These are phyloP conservation scores for Heterocephalus glaber DNA, from an alignment of 2,113 vertebrate species.

Conservation along the genomic window DNA sequence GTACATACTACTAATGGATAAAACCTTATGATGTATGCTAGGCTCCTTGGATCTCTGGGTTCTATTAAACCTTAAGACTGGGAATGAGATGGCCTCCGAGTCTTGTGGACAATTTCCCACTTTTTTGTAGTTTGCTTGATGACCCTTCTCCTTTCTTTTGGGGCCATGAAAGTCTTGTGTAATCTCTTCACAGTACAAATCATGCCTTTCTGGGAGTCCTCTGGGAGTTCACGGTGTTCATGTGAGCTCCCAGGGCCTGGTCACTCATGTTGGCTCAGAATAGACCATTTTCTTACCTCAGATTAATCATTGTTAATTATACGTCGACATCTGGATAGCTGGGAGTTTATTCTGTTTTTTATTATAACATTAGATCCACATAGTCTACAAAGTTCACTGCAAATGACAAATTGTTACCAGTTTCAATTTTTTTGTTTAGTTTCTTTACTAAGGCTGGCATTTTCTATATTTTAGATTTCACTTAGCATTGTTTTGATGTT, in stretches of 20 bases:
- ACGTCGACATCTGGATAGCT: background rate
- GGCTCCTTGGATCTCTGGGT: background rate
- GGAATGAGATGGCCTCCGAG: background rate
- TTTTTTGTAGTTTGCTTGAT: background rate
- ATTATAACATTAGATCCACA: background rate
- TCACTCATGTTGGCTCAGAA: background rate
- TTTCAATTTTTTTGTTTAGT: background rate
- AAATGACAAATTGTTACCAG: background rate
- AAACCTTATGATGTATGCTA: background rate
- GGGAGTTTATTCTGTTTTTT: background rate
- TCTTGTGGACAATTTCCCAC: background rate
- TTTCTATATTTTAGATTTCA: constrained; percentile 26
- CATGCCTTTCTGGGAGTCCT: background rate
- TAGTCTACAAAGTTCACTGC: background rate
- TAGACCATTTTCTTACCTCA: background rate
- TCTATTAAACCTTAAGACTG: background rate
- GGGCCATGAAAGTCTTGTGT: background rate
- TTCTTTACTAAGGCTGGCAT: background rate
- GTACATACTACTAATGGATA: background rate
- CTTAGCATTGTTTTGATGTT: background rate
- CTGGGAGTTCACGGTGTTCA: background rate
- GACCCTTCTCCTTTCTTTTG: background rate
- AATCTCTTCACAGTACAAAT: background rate
- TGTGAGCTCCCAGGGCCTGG: background rate
- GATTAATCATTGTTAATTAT: background rate